A percentile compares a stretch with the other conserved stretches of the same genome.
phyloP scores from a whole-genome alignment of 2,113 vertebrate genomes.

The Chloropsis hardwickii region DNA sequence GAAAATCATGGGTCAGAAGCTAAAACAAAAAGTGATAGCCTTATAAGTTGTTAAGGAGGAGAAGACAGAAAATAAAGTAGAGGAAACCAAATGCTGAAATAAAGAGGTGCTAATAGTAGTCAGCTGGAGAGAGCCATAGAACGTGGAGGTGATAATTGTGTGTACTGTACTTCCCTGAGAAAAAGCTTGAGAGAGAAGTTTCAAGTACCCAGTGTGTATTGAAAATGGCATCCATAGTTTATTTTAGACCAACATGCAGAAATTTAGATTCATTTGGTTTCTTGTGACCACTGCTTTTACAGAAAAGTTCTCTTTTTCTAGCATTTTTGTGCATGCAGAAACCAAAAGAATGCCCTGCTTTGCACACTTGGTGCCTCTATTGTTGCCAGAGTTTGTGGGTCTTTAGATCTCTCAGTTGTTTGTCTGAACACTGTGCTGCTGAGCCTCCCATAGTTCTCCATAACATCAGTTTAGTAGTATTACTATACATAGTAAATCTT shows the following conservation, averaged over 20 bases:
- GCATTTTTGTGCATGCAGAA: neutral
- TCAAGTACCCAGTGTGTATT: neutral
- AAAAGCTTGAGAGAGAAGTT: slow-evolving; percentile 23
- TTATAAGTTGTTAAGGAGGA: neutral
- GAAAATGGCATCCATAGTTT: neutral
- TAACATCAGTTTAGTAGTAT: neutral
- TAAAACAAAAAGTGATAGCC: neutral
- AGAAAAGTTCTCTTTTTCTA: neutral
- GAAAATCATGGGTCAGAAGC: neutral
- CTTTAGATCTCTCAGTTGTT: neutral
- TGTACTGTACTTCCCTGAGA: neutral
- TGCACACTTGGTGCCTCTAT: neutral
- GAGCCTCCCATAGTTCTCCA: neutral
- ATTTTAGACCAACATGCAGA: neutral
- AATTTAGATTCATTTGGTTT: neutral
- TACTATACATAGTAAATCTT: neutral
- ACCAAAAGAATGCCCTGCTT: neutral
- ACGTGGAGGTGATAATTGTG: slow-evolving; percentile 24
- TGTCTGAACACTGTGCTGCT: neutral
- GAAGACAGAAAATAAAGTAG: neutral
- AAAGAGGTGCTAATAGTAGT: slow-evolving; percentile 54
- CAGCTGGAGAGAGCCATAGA: slow-evolving; percentile 15
- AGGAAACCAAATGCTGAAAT: slow-evolving; percentile 40
- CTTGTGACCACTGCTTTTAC: neutral
- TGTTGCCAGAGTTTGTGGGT: neutral